Percentiles rank a stretch among this genome's conserved stretches.
Evolutionary conservation across 2,797 vertebrate genomes (phyloP).

Genomic region (Semotilus atromaculatus): DNA sequence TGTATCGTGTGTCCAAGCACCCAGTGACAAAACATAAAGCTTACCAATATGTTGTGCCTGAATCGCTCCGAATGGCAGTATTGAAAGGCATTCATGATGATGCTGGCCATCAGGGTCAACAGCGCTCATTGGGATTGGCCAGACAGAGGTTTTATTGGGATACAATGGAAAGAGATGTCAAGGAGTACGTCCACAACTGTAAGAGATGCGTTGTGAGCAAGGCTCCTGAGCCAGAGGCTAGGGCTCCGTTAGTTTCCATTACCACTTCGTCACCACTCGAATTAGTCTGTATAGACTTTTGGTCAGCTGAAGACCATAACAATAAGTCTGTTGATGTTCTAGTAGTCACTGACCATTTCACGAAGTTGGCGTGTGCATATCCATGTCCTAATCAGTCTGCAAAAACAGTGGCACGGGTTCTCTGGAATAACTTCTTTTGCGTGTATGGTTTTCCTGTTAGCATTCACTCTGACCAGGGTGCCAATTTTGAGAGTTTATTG

Average conservation of each 20-base stretch:
- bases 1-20: neutral
- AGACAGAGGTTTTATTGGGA: neutral
- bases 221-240: constrained; percentile 7
- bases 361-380: constrained; percentile 6
- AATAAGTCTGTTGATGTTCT: constrained; percentile 5
- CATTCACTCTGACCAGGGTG: constrained; percentile 33
- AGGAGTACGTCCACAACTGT: neutral
- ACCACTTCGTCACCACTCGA: neutral
- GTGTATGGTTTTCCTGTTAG: constrained; percentile 16
- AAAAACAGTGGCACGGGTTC: neutral
- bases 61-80: neutral
- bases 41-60: neutral
- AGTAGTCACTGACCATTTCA: constrained; percentile 15
- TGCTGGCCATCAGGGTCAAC: neutral
- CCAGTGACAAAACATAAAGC: neutral
- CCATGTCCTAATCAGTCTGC: neutral
- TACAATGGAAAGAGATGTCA: neutral
- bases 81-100: neutral
- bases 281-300: constrained; percentile 12
- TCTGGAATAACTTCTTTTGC: constrained; percentile 41
- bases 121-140: neutral
- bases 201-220: neutral
- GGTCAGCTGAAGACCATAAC: constrained; percentile 11
- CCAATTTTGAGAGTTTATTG: constrained; percentile 24
- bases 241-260: constrained; percentile 3